Evolutionary conservation across 1,140 invertebrate genomes (phyloP), one percentile per base, ranked within the genome.

Genomic region (Zaprionus tsacasi): DNA sequence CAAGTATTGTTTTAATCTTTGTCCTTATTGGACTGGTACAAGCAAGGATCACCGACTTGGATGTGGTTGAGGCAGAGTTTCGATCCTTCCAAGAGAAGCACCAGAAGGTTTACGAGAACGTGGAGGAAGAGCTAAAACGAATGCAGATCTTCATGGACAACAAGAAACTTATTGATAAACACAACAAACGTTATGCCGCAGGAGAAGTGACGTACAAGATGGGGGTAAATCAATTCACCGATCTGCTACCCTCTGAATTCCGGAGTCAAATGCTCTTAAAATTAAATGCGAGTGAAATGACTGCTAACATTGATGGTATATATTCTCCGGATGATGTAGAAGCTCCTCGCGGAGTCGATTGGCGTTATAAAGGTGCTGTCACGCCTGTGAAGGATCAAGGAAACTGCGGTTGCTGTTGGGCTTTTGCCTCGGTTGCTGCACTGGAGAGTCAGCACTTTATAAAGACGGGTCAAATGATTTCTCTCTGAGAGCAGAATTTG

Each of bases 321-420:
- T 63, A 63, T 8, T 55, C 15, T 12, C 13, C 21, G 0, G 15
- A 50, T 6, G 45, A 48, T 10, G 0, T 17, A 3, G 15, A 48
- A 27, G 35, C 50, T 2, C 68, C 58, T 15, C 6, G 15, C 6
- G 48, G n/a, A 15, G 17, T 60, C 6, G 64, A 68, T 60, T 74
- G 64, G 60, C 50, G 65, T 21, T 15, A 6, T 8, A 92, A 95
- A 60, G 97, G 97, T 36, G 96, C 96, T 74, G 98, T 99, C 13
- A 99, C 98, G 30, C 93, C 94, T 1, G 94, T 99, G 36, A 99
- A 99, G 93, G 96, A 99, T 93, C 98, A 99, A 94, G 96, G 57
- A n/a, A n/a, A n/a, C n/a, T n/a, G n/a, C n/a, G n/a, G n/a, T n/a
- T n/a, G n/a, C n/a, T n/a, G n/a, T n/a, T n/a, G n/a, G n/a, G n/a